Evolutionary conservation across 2,888 invertebrate genomes (phyloP).

Genomic region (Trichopoda pennipes): DNA sequence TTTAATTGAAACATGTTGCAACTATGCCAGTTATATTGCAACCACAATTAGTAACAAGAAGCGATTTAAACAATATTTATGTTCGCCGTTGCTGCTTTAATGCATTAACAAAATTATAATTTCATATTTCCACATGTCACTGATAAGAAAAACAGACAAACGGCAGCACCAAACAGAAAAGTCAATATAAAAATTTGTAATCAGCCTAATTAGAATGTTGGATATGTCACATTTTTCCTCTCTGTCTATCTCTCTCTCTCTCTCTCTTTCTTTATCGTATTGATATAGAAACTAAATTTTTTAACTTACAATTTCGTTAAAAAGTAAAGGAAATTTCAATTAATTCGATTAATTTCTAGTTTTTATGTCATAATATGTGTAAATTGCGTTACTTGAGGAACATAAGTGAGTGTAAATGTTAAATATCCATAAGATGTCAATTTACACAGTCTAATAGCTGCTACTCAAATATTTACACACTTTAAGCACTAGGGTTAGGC

Average conservation of each 20-base stretch:
- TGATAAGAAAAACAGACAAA: slow-evolving; percentile 9
- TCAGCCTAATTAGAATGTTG: slow-evolving; percentile 12
- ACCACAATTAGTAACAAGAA: not conserved
- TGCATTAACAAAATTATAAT: not conserved
- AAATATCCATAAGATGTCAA: slow-evolving; percentile 16
- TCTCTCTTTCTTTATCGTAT: not conserved
- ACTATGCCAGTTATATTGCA: no score
- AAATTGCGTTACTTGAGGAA: slow-evolving; percentile 28
- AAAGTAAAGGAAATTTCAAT: slow-evolving; percentile 11
- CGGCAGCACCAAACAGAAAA: slow-evolving; percentile 2
- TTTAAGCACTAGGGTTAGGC: not conserved
- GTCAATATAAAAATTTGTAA: slow-evolving; percentile 16
- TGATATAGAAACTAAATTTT: not conserved
- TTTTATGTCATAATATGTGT: not conserved
- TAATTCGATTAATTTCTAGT: slow-evolving; percentile 22
- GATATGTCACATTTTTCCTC: not conserved
- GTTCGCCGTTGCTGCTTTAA: not conserved
- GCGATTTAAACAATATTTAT: not conserved
- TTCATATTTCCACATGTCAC: not conserved
- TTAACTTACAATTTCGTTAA: not conserved
- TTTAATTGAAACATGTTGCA: no score
- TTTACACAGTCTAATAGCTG: not conserved
- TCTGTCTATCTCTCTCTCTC: not conserved
- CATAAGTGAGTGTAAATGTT: slow-evolving; percentile 31
- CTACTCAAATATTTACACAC: slow-evolving; percentile 2